A percentile compares a stretch with the other conserved stretches of the same genome.
These are phyloP conservation scores for Variabilichromis moorii DNA, from an alignment of 2,113 vertebrate genomes.

Conservation along the genomic window DNA sequence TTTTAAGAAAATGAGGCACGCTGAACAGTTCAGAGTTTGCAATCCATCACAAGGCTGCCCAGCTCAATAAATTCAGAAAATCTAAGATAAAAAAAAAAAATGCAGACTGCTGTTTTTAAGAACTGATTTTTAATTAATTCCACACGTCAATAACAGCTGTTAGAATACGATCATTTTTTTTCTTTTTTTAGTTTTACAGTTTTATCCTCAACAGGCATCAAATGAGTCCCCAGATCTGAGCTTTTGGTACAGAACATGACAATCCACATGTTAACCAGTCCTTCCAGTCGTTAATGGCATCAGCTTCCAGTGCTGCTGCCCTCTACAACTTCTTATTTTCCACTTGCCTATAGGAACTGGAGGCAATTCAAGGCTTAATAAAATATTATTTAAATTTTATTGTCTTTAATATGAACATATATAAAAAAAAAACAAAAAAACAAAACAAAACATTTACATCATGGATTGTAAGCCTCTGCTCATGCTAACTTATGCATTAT, in stretches of 20 bases:
- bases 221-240: slow-evolving; percentile 46
- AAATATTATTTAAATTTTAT: slow-evolving; percentile 80
- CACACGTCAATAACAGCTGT: slow-evolving; percentile 77
- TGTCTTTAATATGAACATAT: slow-evolving; percentile 80
- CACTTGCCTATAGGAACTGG: slow-evolving; percentile 57
- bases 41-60: neutral
- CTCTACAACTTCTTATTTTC: slow-evolving; percentile 23
- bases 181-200: slow-evolving; percentile 58
- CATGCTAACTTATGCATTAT: slow-evolving; percentile 71
- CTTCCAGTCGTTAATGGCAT: slow-evolving; percentile 32
- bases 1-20: neutral
- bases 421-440: slow-evolving; percentile 46
- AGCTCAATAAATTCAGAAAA: neutral
- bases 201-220: slow-evolving; percentile 64
- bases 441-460: slow-evolving; percentile 70
- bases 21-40: neutral
- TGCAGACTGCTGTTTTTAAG: slow-evolving; percentile 41
- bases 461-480: slow-evolving; percentile 73
- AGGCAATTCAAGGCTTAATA: slow-evolving; percentile 75
- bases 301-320: slow-evolving; percentile 31
- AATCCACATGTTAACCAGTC: slow-evolving; percentile 33
- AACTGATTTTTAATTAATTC: slow-evolving; percentile 75
- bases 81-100: slow-evolving; percentile 6
- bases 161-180: slow-evolving; percentile 63
- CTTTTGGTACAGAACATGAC: slow-evolving; percentile 51